Evolutionary conservation across 2,113 vertebrate genomes (phyloP).

Genomic region (Corvus moneduloides): DNA sequence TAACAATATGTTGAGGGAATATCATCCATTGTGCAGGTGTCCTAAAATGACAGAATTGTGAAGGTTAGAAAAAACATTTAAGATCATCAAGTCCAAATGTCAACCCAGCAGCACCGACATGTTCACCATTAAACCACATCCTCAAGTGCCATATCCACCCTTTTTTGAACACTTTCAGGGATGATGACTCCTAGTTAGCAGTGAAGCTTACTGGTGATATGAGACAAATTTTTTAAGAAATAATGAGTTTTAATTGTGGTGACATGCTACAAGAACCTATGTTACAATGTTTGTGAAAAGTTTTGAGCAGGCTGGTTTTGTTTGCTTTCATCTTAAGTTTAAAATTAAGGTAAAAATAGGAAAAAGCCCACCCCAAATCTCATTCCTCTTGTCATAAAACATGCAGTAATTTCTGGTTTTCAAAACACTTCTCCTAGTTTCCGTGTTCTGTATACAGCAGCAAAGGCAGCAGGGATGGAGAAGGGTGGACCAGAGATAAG

Average conservation of each 20-base stretch:
- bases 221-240: neutral
- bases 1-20: neutral
- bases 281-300: neutral
- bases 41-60: neutral
- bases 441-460: neutral
- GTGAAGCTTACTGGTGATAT: neutral
- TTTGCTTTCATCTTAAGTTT: neutral
- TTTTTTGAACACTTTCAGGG: neutral
- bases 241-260: neutral
- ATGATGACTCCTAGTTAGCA: neutral
- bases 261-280: neutral
- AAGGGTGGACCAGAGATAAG: neutral
- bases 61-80: neutral
- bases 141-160: neutral
- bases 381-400: neutral
- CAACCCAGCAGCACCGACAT: neutral
- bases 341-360: neutral
- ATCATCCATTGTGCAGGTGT: neutral
- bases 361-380: neutral
- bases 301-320: neutral
- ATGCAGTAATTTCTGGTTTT: neutral
- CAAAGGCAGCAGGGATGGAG: neutral
- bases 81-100: neutral
- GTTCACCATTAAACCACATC: neutral
- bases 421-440: neutral